Base-by-base conservation (phyloP, 2,797 vertebrate genomes). In the Jordanella pulchra region DNA sequence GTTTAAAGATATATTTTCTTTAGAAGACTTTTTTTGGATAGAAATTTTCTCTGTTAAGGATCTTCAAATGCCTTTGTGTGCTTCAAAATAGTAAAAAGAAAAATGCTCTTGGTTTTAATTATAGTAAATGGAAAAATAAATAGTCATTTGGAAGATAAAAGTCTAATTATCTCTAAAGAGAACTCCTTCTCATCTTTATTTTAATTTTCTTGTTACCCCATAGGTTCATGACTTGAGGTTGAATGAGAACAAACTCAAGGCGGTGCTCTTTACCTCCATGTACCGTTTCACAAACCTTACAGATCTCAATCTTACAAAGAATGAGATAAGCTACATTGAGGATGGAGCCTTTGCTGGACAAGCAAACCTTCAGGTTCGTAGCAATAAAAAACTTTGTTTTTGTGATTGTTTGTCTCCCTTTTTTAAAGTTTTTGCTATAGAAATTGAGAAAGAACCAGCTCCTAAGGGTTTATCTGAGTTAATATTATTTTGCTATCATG, bases 281-380 rank as follows among this genome's bases (percentile, higher is more conserved):
- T 97, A 95, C 83, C 97, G 98, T 89, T 99, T 99, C n/a, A 96
- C 97, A 73, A 99, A 99, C 92, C 94, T 99, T 68, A 99, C 98
- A 0, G 98, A 99, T 93, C 95, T 99, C 87, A 99, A 99, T 92
- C 94, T 99, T 65, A 99, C 98, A 81, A 99, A 99, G 93, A 99
- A 99, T 6, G 98, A 99, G 89, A 99, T 99, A 82, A 96, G 95
- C 73, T 99, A 99, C 90, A 96, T 99, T 0, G 98, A 99, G 89
- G 98, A 99, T 0, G 98, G 98, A 1, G 97, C 98, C 73, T 99
- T 99, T 78, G 94, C 96, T 80, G 97, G 96, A 76, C 98, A 99
- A 88, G 94, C 97, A 32, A 99, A 98, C 92, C 93, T 99, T 35
- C 97, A 97, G 92, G 96, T 97, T 23, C 44, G 80, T 35, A 71